These are phyloP conservation scores for Schizopygopsis pylzovi DNA, from an alignment of 2,797 vertebrate species.

Conservation along the genomic window DNA sequence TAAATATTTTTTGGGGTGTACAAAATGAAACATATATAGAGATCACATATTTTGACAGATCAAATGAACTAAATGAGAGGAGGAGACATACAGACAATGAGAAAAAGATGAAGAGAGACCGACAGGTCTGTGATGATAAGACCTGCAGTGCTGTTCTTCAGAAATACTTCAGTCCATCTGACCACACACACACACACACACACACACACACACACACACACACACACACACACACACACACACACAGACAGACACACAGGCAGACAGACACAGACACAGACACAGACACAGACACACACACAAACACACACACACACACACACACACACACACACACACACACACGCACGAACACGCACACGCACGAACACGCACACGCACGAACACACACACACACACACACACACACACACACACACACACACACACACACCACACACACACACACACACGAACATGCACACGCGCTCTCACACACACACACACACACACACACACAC, in stretches of 20 bases:
- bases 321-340: constrained; percentile 2
- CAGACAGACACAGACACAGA: not conserved
- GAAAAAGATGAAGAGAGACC: constrained; percentile 6
- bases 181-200: constrained; percentile 30
- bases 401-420: constrained; percentile 2
- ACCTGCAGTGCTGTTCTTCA: constrained; percentile 34
- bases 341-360: not conserved
- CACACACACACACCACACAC: constrained; percentile 4
- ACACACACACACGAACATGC: constrained; percentile 2
- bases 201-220: not conserved
- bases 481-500: not conserved
- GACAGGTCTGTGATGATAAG: constrained; percentile 22
- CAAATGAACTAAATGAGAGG: not conserved
- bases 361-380: not conserved
- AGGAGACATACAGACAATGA: not conserved
- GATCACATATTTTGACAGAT: not conserved
- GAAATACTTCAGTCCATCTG: constrained; percentile 31
- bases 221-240: constrained; percentile 12
- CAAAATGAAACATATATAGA: not conserved
- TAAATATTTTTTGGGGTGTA: not conserved
- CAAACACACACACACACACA: constrained; percentile 1
- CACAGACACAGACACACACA: constrained; percentile 5
- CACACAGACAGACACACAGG: constrained; percentile 4
- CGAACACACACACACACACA: constrained; percentile 3
- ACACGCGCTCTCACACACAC: no score